Percentiles rank a stretch among this genome's conserved stretches.
Conservation (phyloP, 1,140 invertebrate species). For the Brachionus koreanus region DNA sequence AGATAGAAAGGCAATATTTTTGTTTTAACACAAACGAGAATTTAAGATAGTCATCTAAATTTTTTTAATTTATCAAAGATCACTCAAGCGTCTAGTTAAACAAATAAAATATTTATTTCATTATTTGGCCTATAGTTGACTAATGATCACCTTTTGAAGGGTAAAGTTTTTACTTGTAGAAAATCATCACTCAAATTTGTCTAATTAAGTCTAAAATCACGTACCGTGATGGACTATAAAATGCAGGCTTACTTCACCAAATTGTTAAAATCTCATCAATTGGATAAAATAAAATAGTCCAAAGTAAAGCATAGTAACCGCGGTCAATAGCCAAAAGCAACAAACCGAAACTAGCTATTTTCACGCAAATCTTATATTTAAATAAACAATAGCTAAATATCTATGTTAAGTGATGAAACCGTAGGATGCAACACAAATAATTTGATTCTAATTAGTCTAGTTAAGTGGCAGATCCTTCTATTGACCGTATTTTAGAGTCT, state of each 20-base stretch:
- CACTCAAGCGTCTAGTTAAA: not conserved
- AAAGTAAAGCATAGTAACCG: not conserved
- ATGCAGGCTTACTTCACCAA: not conserved
- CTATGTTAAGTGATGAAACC: constrained; percentile 35
- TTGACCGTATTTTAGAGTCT: not conserved
- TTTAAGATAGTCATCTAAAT: not conserved
- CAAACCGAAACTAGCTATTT: not conserved
- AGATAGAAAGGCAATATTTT: not conserved
- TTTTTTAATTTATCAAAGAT: not conserved
- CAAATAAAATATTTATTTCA: not conserved
- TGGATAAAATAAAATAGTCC: not conserved
- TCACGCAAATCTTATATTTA: not conserved
- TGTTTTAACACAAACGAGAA: not conserved
- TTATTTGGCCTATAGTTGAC: not conserved
- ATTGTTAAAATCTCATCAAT: not conserved
- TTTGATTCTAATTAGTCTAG: not conserved
- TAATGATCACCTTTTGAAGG: not conserved
- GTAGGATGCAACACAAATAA: not conserved
- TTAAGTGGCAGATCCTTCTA: not conserved
- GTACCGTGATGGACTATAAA: not conserved
- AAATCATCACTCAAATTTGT: not conserved
- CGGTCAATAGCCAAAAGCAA: not conserved
- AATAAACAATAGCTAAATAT: not conserved
- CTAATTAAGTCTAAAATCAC: not conserved
- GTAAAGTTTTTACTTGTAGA: not conserved